A percentile compares a stretch with the other conserved stretches of the same genome.
Conservation (phyloP, 1,140 invertebrate species). For the Brachionus rotundiformis region DNA sequence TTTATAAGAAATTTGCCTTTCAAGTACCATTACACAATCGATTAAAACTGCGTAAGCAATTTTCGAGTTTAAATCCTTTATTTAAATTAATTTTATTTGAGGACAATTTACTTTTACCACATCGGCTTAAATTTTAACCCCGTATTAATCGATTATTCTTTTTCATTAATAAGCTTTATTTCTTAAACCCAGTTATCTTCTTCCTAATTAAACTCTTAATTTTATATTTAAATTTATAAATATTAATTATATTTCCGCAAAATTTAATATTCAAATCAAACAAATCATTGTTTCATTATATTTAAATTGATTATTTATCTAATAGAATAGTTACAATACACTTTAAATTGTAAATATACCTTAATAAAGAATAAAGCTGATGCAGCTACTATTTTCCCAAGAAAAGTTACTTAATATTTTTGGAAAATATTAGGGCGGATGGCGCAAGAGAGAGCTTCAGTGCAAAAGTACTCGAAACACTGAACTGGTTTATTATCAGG, state of each 20-base stretch:
- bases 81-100: background rate
- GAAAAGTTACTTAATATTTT: background rate
- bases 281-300: background rate
- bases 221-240: background rate
- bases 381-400: no score
- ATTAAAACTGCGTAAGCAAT: background rate
- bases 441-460: background rate
- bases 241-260: background rate
- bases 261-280: background rate
- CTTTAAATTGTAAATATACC: no score
- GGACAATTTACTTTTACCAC: background rate
- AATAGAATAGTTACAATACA: background rate
- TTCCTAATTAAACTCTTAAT: background rate
- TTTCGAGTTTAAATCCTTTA: background rate
- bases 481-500: no score
- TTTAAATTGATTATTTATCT: background rate
- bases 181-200: background rate
- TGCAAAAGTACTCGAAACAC: background rate
- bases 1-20: background rate
- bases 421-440: background rate
- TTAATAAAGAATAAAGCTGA: no score
- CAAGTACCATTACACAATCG: constrained; percentile 1
- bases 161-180: background rate
- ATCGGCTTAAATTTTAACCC: background rate
- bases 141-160: background rate